Conservation (phyloP, 2,888 invertebrate genomes). For the Oscheius sp. region DNA sequence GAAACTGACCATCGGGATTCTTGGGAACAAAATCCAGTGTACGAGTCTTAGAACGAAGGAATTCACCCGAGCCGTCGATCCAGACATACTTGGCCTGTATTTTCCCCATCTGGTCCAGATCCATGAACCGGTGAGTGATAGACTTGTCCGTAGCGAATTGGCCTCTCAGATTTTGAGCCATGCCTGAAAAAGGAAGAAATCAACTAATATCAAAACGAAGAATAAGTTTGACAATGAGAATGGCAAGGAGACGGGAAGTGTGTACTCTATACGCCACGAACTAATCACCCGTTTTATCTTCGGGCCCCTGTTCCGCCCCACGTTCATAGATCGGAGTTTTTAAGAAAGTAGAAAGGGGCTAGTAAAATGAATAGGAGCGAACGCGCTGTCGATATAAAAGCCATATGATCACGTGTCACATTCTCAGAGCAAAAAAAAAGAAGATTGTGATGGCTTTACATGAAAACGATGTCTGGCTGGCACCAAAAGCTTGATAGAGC, state of each 20-base stretch:
- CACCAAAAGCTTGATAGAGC: no score
- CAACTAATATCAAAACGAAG: background rate
- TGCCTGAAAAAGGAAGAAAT: constrained; percentile 35
- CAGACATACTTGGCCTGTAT: constrained; percentile 87
- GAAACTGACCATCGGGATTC: constrained; percentile 76
- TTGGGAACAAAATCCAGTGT: constrained; percentile 87
- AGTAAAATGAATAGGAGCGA: no score
- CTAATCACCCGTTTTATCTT: constrained; percentile 26
- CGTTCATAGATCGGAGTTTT: no score
- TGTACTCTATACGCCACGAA: constrained; percentile 11
- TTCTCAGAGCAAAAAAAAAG: no score
- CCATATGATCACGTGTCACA: no score
- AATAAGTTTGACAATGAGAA: background rate
- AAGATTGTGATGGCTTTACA: no score
- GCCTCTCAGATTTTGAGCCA: constrained; percentile 63
- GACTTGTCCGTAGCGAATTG: constrained; percentile 74
- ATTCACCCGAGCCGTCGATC: constrained; percentile 93
- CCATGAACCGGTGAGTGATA: constrained; percentile 78
- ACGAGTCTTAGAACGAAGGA: constrained; percentile 87
- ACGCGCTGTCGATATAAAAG: no score
- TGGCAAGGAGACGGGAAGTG: constrained; percentile 5
- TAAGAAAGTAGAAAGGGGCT: no score
- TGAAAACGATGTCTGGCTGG: no score
- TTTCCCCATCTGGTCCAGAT: constrained; percentile 83
- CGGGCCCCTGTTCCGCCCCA: no score